A percentile compares a stretch with the other conserved stretches of the same genome.
These are phyloP conservation scores for Dinothrombium tinctorium DNA, from an alignment of 1,140 invertebrate species.

Conservation along the genomic window DNA sequence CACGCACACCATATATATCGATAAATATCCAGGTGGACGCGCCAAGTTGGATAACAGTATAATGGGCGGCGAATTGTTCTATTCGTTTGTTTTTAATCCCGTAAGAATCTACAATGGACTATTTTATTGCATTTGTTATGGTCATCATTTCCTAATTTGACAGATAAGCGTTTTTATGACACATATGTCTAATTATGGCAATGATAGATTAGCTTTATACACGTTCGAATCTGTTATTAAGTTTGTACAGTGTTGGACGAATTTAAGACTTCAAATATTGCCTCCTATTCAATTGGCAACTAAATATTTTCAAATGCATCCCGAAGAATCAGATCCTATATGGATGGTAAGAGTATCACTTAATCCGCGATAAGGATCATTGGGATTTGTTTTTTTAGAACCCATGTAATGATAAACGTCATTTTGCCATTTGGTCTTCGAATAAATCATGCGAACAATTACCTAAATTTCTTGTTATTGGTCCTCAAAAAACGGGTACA, in stretches of 20 bases:
- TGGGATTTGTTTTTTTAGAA: slow-evolving; percentile 36
- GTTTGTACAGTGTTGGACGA: slow-evolving; percentile 92
- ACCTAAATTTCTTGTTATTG: slow-evolving; percentile 82
- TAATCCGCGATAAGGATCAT: neutral
- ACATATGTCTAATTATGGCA: slow-evolving; percentile 96
- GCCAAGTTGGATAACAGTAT: slow-evolving; percentile 73
- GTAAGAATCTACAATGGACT: slow-evolving; percentile 29
- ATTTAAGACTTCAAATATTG: slow-evolving; percentile 61
- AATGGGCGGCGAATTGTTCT: slow-evolving; percentile 88
- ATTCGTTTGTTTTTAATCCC: slow-evolving; percentile 85
- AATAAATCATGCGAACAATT: slow-evolving; percentile 79
- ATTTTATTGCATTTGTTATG: neutral
- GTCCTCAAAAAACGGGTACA: slow-evolving; percentile 94
- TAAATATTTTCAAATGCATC: slow-evolving; percentile 78
- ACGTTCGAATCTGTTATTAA: slow-evolving; percentile 92
- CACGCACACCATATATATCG: slow-evolving; percentile 84
- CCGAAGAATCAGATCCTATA: slow-evolving; percentile 73
- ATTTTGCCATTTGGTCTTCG: slow-evolving; percentile 77
- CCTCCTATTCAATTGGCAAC: slow-evolving; percentile 59
- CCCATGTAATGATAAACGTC: slow-evolving; percentile 77
- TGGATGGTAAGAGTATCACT: slow-evolving; percentile 41
- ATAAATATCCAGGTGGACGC: slow-evolving; percentile 77
- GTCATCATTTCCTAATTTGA: slow-evolving; percentile 16
- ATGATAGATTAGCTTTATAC: slow-evolving; percentile 83
- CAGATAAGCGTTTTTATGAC: slow-evolving; percentile 99